These are phyloP conservation scores for Melospiza georgiana DNA, from an alignment of 2,113 vertebrate genomes.

Conservation along the genomic window DNA sequence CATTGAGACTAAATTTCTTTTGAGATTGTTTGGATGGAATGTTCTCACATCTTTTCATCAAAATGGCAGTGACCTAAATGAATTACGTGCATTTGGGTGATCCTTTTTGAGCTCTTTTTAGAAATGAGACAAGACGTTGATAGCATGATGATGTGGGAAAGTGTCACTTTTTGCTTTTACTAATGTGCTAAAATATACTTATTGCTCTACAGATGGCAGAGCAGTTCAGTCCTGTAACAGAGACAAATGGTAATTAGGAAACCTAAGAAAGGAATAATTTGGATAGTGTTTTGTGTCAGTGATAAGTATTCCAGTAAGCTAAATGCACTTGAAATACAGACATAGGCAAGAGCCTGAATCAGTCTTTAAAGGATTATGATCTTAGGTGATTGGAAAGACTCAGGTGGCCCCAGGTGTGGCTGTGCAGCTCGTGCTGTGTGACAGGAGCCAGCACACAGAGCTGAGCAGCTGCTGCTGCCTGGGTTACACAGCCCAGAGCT, in stretches of 20 bases:
- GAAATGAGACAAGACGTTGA: neutral
- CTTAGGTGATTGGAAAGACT: neutral
- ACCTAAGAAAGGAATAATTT: neutral
- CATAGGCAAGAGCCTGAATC: neutral
- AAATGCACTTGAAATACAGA: neutral
- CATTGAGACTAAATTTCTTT: neutral
- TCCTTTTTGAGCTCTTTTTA: neutral
- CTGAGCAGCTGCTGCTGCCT: neutral
- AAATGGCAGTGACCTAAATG: neutral
- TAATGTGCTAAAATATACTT: conserved; percentile 41
- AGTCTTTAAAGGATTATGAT: neutral
- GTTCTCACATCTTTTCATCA: neutral
- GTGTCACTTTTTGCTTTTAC: neutral
- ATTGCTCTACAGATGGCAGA: conserved; percentile 44
- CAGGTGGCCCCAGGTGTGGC: accelerated
- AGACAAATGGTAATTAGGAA: conserved; percentile 27
- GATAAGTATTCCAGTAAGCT: neutral
- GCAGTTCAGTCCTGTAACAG: neutral
- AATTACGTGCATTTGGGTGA: neutral
- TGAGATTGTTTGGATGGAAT: neutral
- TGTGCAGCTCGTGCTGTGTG: accelerated
- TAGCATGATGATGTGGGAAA: conserved; percentile 1
- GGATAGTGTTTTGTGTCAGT: neutral
- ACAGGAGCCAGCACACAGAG: neutral
- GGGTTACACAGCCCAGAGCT: accelerated